Conservation (phyloP, 2,888 invertebrate species). For the Anthophora plumipes region DNA sequence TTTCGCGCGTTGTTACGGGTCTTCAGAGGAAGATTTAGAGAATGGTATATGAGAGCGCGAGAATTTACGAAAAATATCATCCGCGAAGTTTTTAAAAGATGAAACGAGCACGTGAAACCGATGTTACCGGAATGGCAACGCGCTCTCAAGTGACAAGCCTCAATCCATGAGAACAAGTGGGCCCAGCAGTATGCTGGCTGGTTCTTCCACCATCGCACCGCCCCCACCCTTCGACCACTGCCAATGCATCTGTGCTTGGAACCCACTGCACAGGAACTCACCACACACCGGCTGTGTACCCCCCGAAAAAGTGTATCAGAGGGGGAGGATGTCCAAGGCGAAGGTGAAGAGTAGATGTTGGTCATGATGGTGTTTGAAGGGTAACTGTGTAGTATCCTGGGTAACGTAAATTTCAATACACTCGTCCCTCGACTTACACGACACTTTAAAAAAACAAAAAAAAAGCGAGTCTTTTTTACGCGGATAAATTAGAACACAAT, state of each 20-base stretch:
- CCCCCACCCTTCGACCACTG: constrained; percentile 71
- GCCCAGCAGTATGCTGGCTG: constrained; percentile 60
- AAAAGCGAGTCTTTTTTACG: too few species aligned
- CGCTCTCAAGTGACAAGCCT: constrained; percentile 80
- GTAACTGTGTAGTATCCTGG: not conserved
- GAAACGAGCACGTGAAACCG: constrained; percentile 52
- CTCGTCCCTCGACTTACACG: too few species aligned
- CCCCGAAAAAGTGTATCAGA: constrained; percentile 10
- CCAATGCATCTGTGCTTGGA: constrained; percentile 63
- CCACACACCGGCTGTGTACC: constrained; percentile 25
- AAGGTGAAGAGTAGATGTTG: constrained; percentile 8
- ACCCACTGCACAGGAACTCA: constrained; percentile 11
- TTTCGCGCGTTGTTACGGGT: not conserved
- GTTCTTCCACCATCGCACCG: constrained; percentile 72
- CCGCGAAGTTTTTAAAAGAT: not conserved
- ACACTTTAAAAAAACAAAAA: too few species aligned
- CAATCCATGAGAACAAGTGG: constrained; percentile 78
- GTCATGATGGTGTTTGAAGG: constrained; percentile 4
- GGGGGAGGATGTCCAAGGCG: not conserved
- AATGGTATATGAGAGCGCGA: not conserved
- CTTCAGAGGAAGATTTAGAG: not conserved
- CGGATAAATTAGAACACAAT: too few species aligned
- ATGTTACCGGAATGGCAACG: constrained; percentile 81
- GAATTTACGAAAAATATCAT: not conserved
- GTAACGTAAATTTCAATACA: not conserved